Percentiles rank a stretch among this genome's conserved stretches.
Conservation (phyloP, 2,888 invertebrate species). For the Drosophila setosimentum region DNA sequence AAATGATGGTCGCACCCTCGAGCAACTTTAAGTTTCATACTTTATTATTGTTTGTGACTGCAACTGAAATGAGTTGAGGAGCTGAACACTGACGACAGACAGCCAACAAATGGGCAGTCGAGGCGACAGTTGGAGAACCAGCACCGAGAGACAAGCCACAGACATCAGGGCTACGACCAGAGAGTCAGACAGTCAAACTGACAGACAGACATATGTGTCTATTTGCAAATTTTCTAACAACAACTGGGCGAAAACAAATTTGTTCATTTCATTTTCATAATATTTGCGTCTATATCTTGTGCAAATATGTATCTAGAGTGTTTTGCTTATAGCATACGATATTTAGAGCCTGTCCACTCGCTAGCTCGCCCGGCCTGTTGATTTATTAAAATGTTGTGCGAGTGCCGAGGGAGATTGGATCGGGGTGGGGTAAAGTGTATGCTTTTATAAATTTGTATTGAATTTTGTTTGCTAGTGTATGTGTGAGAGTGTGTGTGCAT, state of each 20-base stretch:
- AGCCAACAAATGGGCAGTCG: constrained; percentile 8
- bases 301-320: constrained; percentile 54
- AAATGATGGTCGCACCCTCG: constrained; percentile 11
- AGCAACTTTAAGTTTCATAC: constrained; percentile 2
- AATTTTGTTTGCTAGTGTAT: constrained; percentile 1
- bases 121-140: constrained; percentile 5
- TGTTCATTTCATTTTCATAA: constrained; percentile 62
- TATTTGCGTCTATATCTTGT: constrained; percentile 60
- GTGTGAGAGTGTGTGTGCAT: constrained; percentile 19
- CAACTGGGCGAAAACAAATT: constrained; percentile 45
- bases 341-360: constrained; percentile 46
- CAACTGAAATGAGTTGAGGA: constrained; percentile 26
- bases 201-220: constrained; percentile 5
- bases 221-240: constrained; percentile 53
- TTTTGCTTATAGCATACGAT: constrained; percentile 29
- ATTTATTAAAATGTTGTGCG: constrained; percentile 53
- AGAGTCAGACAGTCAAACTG: constrained; percentile 5
- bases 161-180: constrained; percentile 11
- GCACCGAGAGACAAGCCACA: constrained; percentile 33
- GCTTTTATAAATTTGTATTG: constrained; percentile 37
- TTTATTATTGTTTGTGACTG: constrained; percentile 40
- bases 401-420: not conserved
- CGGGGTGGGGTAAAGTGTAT: constrained; percentile 4
- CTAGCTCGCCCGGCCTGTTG: constrained; percentile 32
- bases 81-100: constrained; percentile 5